Percentiles rank a stretch among this genome's conserved stretches.
These are phyloP conservation scores for Polypedilum vanderplanki DNA, from an alignment of 1,140 invertebrate species.

Conservation along the genomic window DNA sequence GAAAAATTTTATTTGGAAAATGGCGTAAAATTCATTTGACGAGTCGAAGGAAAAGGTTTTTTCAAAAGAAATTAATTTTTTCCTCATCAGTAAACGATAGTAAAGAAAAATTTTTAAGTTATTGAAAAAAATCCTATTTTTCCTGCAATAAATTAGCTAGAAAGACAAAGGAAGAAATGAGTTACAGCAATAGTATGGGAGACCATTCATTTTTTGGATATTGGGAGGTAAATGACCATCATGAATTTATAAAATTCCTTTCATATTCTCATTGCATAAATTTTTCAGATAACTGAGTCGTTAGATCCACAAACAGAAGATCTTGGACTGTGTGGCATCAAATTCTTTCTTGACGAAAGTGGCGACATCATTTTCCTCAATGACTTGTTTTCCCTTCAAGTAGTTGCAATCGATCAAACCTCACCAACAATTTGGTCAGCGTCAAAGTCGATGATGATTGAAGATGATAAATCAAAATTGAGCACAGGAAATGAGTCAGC, in stretches of 20 bases:
- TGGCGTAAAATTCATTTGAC: neutral
- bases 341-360: constrained; percentile 56
- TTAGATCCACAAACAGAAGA: constrained; percentile 39
- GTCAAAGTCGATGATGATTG: constrained; percentile 38
- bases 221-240: constrained; percentile 38
- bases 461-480: constrained; percentile 47
- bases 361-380: constrained; percentile 58
- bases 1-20: constrained; percentile 6
- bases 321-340: constrained; percentile 45
- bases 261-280: neutral
- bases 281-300: constrained; percentile 37
- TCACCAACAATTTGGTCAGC: constrained; percentile 19
- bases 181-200: constrained; percentile 30
- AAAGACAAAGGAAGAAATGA: neutral
- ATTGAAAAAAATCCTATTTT: too few species aligned
- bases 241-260: neutral
- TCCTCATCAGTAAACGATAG: neutral
- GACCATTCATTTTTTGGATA: constrained; percentile 41
- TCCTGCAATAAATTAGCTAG: neutral
- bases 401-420: neutral
- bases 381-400: constrained; percentile 38
- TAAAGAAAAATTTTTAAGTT: neutral
- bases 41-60: neutral
- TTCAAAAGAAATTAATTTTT: neutral
- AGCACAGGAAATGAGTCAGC: constrained; percentile 39